Percentiles rank a stretch among this genome's conserved stretches.
These are phyloP conservation scores for Carcina quercana DNA, from an alignment of 2,888 invertebrate genomes.

Conservation along the genomic window DNA sequence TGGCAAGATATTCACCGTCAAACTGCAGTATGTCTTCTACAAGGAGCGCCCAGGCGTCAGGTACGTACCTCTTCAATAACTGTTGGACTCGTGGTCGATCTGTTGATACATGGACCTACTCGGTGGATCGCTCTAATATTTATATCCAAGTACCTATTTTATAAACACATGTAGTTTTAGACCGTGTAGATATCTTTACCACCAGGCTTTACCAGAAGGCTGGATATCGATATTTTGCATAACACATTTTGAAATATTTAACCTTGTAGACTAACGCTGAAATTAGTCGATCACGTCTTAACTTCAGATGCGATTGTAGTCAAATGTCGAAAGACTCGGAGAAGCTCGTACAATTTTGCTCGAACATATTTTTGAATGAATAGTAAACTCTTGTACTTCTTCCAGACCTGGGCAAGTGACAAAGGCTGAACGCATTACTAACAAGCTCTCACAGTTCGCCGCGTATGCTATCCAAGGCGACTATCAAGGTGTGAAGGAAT, in stretches of 20 bases:
- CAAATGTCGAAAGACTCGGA: background rate
- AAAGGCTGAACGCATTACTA: slow-evolving; percentile 93
- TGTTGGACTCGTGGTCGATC: too few species aligned
- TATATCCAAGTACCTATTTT: background rate
- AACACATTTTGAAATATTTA: too few species aligned
- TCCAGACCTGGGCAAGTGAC: slow-evolving; percentile 92
- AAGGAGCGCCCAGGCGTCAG: slow-evolving; percentile 96
- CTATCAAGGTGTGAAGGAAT: slow-evolving; percentile 94
- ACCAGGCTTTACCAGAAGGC: too few species aligned
- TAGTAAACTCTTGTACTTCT: background rate
- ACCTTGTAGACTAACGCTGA: too few species aligned
- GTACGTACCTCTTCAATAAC: slow-evolving; percentile 24
- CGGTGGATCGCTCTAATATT: background rate
- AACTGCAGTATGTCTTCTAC: slow-evolving; percentile 97
- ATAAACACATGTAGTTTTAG: too few species aligned
- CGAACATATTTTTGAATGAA: background rate
- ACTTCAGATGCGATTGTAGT: background rate
- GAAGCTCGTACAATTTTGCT: background rate
- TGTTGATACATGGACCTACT: too few species aligned
- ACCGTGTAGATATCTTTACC: too few species aligned
- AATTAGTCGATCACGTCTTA: too few species aligned
- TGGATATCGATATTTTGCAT: too few species aligned
- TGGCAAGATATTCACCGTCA: slow-evolving; percentile 99
- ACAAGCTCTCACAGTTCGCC: slow-evolving; percentile 93
- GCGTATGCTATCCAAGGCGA: slow-evolving; percentile 95